These are phyloP conservation scores for Condylura cristata DNA, from an alignment of 2,113 vertebrate species.

Conservation along the genomic window DNA sequence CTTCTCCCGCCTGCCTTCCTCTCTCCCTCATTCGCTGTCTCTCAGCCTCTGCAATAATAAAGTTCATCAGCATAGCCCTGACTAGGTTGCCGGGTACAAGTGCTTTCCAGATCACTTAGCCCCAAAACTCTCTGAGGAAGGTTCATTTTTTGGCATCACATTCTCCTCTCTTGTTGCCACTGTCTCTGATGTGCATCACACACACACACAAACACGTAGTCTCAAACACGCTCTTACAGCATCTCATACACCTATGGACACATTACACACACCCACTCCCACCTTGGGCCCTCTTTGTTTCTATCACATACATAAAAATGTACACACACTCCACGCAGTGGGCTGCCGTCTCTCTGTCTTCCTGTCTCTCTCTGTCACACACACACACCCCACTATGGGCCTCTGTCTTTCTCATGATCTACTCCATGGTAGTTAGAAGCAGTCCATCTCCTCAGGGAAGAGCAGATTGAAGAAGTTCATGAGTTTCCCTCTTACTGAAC, in stretches of 20 bases:
- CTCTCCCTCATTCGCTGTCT: not conserved
- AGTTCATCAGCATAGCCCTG: not conserved
- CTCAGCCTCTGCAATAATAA: not conserved
- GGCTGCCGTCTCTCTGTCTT: not conserved
- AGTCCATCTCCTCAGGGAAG: not conserved
- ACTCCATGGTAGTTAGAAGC: not conserved
- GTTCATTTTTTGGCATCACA: not conserved
- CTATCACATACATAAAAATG: not conserved
- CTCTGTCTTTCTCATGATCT: not conserved
- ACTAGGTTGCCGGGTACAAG: not conserved
- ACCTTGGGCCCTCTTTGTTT: not conserved
- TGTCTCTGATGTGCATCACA: not conserved
- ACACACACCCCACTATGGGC: not conserved
- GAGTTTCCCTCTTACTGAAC: not conserved
- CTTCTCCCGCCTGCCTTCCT: rapidly evolving
- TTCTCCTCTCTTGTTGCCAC: not conserved
- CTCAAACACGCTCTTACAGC: not conserved
- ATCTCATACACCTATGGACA: too few species aligned
- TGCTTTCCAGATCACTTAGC: not conserved
- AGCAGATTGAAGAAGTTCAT: not conserved
- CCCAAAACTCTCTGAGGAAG: not conserved
- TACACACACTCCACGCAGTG: not conserved
- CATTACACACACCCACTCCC: not conserved
- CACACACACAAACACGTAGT: not conserved
- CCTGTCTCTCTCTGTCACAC: not conserved